Evolutionary conservation across 2,888 invertebrate species (phyloP), one percentile per base, ranked within the genome.

Genomic region (Acronicta aceris): DNA sequence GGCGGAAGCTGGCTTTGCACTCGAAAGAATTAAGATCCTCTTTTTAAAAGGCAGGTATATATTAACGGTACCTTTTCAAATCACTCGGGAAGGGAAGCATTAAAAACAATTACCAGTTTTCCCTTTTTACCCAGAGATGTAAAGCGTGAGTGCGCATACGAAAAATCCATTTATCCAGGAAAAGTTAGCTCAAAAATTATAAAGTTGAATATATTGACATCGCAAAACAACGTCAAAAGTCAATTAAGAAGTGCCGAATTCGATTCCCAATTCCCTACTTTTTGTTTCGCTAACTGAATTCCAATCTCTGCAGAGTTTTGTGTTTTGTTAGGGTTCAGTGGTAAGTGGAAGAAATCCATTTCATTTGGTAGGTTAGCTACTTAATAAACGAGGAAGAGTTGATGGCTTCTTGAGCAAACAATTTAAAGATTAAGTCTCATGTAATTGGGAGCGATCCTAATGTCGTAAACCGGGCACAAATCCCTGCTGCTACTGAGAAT

Each of bases 261-360:
- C 81, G 74, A 79, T 81, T 78, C 74, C 56, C 67, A 54, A 74
- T 76, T n/a, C 69, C 80, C 58, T 65, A 66, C 67, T 76, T 74
- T 78, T 77, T 81, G 82, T 81, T 83, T 78, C 59, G 67, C 73
- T 81, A 80, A 82, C 79, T 73, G 79, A 76, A 78, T 83, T 81
- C 79, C 79, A 78, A 81, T 83, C 78, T 78, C 76, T 65, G 65
- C 42, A 50, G 74, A 78, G 74, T 78, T 81, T 76, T 79, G 68
- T 67, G 59, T 61, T 74, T 65, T 74, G 41, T 57, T 54, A 52
- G 53, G 48, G 55, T 63, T 54, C 60, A 21, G 25, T 43, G 6
- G 36, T 40, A 36, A 43, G 48, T 40, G 5, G 21, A n/a, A 33
- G 1, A 8, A 51, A 55, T n/a, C 38, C 38, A n/a, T 38, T 46